Base-by-base conservation (phyloP, 2,113 vertebrate genomes). In the Eretmochelys imbricata region DNA sequence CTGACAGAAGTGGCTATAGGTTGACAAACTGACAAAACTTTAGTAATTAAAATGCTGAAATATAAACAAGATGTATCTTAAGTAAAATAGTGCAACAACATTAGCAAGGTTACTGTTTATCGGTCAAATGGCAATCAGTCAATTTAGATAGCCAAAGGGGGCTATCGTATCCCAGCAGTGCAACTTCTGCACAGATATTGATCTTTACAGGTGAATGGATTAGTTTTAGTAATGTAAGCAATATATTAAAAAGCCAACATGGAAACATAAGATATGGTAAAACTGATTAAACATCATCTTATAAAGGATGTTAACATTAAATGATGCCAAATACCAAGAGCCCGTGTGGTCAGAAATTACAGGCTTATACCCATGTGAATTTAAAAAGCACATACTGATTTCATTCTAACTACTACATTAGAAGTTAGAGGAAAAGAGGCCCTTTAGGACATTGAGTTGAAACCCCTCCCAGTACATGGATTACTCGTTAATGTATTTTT, bases 181-280 rank as follows among this genome's bases (percentile, higher is more conserved):
- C 55, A 84, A 19, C 53, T 94, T 84, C 85, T 29, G 22, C 14
- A 35, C 38, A 86, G 94, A 22, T 65, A 93, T 62, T 87, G 91
- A 69, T 57, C 4, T 84, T 87, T 90, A 54, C 49, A 84, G 11
- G 65, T 65, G n/a, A 72, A 81, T 20, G 6, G 91, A 65, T 11
- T 3, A 22, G 80, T 20, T 65, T 13, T 25, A 29, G 17, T 86
- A 12, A 42, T 69, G 48, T 1, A 50, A 80, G 92, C n/a, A 85
- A 38, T 2, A 69, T 27, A 50, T 49, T 42, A 48, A 93, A 90
- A 89, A 29, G 20, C 20, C 22, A 76, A 46, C 1, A 2, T 42
- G 83, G 65, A 95, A 82, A 27, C 8, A 91, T 57, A 96, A 76
- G 5, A 85, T 19, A 93, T 84, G 90, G 81, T 86, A 94, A 94